phyloP scores from a whole-genome alignment of 2,797 vertebrate genomes.

The Aeoliscus strigatus region DNA sequence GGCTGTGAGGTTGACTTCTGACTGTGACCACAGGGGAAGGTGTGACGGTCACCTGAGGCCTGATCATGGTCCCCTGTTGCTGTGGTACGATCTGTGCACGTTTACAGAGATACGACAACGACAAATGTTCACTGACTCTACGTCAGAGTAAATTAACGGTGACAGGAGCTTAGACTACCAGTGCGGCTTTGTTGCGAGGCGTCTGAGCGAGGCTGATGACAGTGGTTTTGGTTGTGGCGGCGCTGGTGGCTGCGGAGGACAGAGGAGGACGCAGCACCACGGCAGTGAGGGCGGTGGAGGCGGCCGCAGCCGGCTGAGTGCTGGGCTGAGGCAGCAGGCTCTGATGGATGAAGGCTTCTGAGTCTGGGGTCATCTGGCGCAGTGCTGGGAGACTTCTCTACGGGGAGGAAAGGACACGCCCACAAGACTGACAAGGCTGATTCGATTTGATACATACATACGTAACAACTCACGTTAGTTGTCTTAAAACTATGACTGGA shows the following conservation, averaged over 20 bases:
- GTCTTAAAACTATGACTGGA: too few relatives aligned
- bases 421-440: too few relatives aligned
- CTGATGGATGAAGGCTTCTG: conserved; percentile 90
- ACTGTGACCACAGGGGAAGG: conserved; percentile 85
- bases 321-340: conserved; percentile 83
- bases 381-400: conserved; percentile 90
- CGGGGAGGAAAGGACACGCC: background rate
- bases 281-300: conserved; percentile 79
- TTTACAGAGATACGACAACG: conserved; percentile 11
- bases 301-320: conserved; percentile 63
- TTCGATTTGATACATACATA: too few relatives aligned
- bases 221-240: conserved; percentile 70
- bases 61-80: conserved; percentile 79
- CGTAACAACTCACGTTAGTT: too few relatives aligned
- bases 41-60: conserved; percentile 83
- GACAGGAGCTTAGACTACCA: conserved; percentile 68
- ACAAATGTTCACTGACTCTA: background rate
- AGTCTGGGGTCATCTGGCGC: conserved; percentile 89
- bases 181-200: conserved; percentile 78
- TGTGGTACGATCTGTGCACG: conserved; percentile 67
- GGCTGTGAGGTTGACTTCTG: conserved; percentile 78
- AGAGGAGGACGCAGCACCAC: conserved; percentile 80
- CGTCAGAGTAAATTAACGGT: background rate
- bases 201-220: conserved; percentile 86
- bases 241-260: conserved; percentile 54